A percentile compares a stretch with the other conserved stretches of the same genome.
These are phyloP conservation scores for Cacatua alba DNA, from an alignment of 2,113 vertebrate species.

Conservation along the genomic window DNA sequence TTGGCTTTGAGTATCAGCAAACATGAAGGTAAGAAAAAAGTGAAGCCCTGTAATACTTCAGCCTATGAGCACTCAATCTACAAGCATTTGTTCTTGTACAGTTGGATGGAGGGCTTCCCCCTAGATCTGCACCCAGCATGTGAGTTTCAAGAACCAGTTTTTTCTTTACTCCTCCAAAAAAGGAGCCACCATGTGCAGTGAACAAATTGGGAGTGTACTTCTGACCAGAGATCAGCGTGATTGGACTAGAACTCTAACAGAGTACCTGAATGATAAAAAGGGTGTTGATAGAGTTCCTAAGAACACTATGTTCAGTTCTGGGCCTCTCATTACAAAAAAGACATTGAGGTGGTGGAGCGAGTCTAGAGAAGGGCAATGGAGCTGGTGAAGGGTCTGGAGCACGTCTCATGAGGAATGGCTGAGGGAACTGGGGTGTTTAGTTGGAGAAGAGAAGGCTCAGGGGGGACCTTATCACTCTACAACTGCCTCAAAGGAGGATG, in stretches of 20 bases:
- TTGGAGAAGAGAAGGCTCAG: neutral
- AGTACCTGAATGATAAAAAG: neutral
- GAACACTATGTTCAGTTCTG: neutral
- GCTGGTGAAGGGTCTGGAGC: neutral
- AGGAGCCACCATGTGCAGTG: neutral
- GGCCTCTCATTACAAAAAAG: neutral
- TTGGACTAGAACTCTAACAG: neutral
- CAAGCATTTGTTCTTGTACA: neutral
- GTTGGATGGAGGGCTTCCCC: neutral
- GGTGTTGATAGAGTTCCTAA: neutral
- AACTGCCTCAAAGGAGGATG: neutral
- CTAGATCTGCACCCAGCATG: neutral
- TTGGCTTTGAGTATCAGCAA: neutral
- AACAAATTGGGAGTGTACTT: neutral
- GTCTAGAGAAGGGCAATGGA: neutral
- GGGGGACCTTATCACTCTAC: neutral
- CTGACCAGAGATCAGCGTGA: neutral
- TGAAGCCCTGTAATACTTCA: neutral
- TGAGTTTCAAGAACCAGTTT: neutral
- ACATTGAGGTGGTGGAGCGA: neutral
- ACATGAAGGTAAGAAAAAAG: neutral
- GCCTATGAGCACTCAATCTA: neutral
- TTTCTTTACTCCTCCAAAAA: neutral
- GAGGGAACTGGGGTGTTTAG: neutral
- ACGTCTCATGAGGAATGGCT: neutral